Evolutionary conservation across 2,888 invertebrate species (phyloP).

Genomic region (Antheraea yamamai): DNA sequence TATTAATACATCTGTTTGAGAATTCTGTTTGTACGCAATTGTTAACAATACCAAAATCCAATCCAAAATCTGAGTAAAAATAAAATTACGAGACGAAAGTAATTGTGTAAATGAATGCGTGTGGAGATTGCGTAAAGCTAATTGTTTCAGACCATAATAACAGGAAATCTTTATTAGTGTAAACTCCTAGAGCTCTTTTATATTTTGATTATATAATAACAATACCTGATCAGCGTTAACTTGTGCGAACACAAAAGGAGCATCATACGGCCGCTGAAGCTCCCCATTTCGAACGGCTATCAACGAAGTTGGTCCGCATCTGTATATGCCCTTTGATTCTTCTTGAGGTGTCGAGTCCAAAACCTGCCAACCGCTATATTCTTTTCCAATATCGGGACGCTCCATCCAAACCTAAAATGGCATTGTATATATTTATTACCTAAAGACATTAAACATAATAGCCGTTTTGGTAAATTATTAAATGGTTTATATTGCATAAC

Average conservation of each 20-base stretch:
- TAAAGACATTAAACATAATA: neutral
- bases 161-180: neutral
- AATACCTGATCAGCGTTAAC: constrained; percentile 94
- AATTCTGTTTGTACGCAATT: too few species aligned
- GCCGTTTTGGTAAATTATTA: neutral
- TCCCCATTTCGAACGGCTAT: constrained; percentile 92
- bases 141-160: neutral
- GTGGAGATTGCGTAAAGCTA: too few species aligned
- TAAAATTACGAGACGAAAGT: too few species aligned
- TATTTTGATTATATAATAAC: neutral
- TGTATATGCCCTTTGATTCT: constrained; percentile 89
- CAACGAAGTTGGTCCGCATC: constrained; percentile 94
- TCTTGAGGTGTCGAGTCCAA: constrained; percentile 97
- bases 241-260: constrained; percentile 93
- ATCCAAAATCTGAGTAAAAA: too few species aligned
- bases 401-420: constrained; percentile 90
- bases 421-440: neutral
- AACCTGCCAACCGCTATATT: constrained; percentile 96
- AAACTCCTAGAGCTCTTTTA: neutral
- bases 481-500: neutral
- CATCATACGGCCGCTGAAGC: constrained; percentile 91
- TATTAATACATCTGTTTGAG: too few species aligned
- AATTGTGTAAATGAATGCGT: too few species aligned
- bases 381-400: constrained; percentile 89
- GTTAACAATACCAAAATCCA: too few species aligned